Evolutionary conservation across 2,797 vertebrate genomes (phyloP), one percentile per base, ranked within the genome.

Genomic region (Tenualosa ilisha): DNA sequence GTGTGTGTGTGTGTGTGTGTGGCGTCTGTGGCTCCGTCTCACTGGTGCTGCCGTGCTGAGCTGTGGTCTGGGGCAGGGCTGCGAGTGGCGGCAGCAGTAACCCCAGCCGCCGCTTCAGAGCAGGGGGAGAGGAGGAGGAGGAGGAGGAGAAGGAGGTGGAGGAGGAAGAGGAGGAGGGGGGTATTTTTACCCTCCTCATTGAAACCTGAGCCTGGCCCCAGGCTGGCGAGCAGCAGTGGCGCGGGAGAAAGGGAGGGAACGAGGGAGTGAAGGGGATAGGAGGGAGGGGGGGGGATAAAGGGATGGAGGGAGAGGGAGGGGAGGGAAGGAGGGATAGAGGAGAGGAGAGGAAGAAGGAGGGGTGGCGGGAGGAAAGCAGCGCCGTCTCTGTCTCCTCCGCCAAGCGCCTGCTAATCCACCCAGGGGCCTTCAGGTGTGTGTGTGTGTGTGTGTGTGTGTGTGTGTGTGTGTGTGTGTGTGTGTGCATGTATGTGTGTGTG

Each of bases 151-250:
- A 37, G 53, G 11, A 9, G 46, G 11, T 2, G 43, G n/a, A 50
- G 22, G 79, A 65, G 63, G 31, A 46, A 37, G 53, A 22, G 17
- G 46, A 13, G 8, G 8, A 9, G 43, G 91, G 91, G 94, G 92
- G 90, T 94, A 94, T 94, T 95, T 94, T 94, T 95, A 95, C 93
- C 92, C 93, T 93, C 88, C 91, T 93, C 90, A 93, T 90, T 94
- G 94, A 96, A 95, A 96, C 94, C 92, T 91, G 94, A 96, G 92
- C 94, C 93, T 95, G 93, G 94, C 94, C 95, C 93, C 92, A 84
- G 93, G 95, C 95, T 94, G 92, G 94, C 91, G 94, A 93, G 94
- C 94, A 95, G 93, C 93, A 93, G 93, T 89, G 88, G 92, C 89
- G 90, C 88, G 89, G 82, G 90, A 88, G 89, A 89, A 90, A 87